phyloP scores from a whole-genome alignment of 2,797 vertebrate genomes.

The Spea hammondii region DNA sequence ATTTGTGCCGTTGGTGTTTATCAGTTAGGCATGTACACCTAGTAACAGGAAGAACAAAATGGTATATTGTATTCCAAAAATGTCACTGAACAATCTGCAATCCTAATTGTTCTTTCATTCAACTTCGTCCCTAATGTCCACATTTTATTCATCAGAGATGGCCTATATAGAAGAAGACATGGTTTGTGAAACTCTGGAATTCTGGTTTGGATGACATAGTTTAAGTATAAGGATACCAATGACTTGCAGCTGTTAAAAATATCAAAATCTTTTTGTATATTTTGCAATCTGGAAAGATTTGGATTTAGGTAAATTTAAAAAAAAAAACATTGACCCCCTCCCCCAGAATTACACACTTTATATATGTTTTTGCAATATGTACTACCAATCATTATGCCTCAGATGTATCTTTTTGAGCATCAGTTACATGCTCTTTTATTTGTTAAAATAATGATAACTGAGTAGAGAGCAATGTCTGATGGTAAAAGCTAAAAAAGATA shows the following conservation, averaged over 20 bases:
- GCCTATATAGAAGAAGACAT: not conserved
- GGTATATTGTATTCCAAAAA: not conserved
- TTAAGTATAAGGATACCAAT: not conserved
- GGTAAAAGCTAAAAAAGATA: too few relatives aligned
- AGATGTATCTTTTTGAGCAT: not conserved
- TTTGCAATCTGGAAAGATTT: not conserved
- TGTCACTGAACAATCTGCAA: slow-evolving; percentile 3
- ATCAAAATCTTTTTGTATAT: not conserved
- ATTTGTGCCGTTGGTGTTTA: not conserved
- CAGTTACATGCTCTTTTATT: too few relatives aligned
- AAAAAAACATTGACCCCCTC: not conserved
- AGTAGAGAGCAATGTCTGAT: too few relatives aligned
- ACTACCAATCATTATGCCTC: not conserved
- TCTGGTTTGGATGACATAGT: slow-evolving; percentile 6
- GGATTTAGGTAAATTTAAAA: not conserved
- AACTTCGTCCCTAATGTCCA: not conserved
- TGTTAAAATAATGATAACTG: too few relatives aligned
- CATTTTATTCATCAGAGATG: not conserved
- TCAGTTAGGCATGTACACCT: not conserved
- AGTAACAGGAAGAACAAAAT: not conserved
- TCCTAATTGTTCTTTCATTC: not conserved
- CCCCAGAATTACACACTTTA: too few relatives aligned
- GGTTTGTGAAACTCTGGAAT: slow-evolving; percentile 6
- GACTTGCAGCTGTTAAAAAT: slow-evolving; percentile 5
- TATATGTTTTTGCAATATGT: too few relatives aligned